Evolutionary conservation across 2,888 invertebrate genomes (phyloP), one percentile per base, ranked within the genome.

Genomic region (Cheilosia scutellata): DNA sequence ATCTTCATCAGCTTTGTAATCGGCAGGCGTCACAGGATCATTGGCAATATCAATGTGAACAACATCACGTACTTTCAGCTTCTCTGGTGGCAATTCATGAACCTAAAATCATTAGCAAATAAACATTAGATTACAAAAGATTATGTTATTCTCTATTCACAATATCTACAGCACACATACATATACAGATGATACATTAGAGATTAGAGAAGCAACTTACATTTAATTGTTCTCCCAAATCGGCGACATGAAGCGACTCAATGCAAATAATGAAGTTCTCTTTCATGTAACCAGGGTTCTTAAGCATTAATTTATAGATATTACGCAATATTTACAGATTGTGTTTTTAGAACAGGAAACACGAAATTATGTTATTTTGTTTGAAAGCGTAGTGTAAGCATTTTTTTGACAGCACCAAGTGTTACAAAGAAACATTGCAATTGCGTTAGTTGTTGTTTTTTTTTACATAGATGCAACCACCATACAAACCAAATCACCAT

Each of bases 281-380:
- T 93, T 98, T 98, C 98, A 99, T 99, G 93, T 97, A 97, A 89
- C 97, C 96, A 87, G 97, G 97, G 93, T 97, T 97, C 97, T 97
- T 82, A 87, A 62, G 65, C 68, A 70, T 74, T 70, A 44, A 37
- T 72, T 63, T 44, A n/a, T 29, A 44, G 25, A 65, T 27, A 53
- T 58, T 65, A 53, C 40, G 51, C 25, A 53, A 60, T 72, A 62
- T 68, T 74, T 62, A 83, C 49, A 63, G 51, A 25, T 49, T 47
- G 37, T 47, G 20, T 75, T 65, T 66, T 75, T 58, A 42, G 5
- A 27, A 60, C 55, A 40, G 27, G 29, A 71, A 68, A 65, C 57
- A 53, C 31, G 5, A 33, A 47, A 33, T 60, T 40, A 47, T 49
- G 6, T 62, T 16, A 20, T 33, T 44, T 74, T 66, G 37, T 66